Base-by-base conservation (phyloP, 2,113 vertebrate species). In the Gambusia holbrooki region DNA sequence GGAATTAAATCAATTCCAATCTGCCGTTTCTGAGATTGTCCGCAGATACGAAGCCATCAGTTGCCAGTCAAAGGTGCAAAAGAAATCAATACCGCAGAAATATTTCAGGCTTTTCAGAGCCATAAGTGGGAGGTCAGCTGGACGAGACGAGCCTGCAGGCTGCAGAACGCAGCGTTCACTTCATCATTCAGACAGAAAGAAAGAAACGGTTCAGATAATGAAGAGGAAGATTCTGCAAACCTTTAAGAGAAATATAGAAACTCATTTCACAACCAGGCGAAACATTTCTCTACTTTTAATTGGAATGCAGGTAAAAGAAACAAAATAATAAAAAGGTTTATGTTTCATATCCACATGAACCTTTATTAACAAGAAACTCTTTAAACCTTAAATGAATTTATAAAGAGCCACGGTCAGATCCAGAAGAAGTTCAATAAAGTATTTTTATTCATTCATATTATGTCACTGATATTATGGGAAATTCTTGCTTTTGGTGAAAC, bases 1-100 rank as follows among this genome's bases (percentile, higher is more conserved):
- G 40, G 77, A 71, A 37, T 35, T n/a, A 4, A 83, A 87, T 88
- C 83, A 78, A 85, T 88, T 71, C 62, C 67, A 83, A 87, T 87
- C 79, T 82, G 71, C 74, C 73, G 83, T 80, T 85, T 81, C 70
- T 76, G 33, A 73, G 48, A 69, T 66, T 73, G 82, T 81, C 19
- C 29, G 40, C 2, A 60, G 65, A 82, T 35, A 66, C 62, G 74
- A 70, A 86, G 75, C 62, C 74, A 71, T 15, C 30, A 28, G 70
- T 65, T 61, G 51, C 29, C 51, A 48, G 69, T 80, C 27, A 42
- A 30, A 76, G 29, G 61, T 3, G n/a, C 0, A 14, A 42, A 48
- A 62, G n/a, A 73, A 51, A 72, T 88, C 82, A 32, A 84, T 84
- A 67, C 76, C 1, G 75, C 84, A 78, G 63, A 86, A 84, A 75